These are phyloP conservation scores for Suillia variegata DNA, from an alignment of 2,888 invertebrate species.

Conservation along the genomic window DNA sequence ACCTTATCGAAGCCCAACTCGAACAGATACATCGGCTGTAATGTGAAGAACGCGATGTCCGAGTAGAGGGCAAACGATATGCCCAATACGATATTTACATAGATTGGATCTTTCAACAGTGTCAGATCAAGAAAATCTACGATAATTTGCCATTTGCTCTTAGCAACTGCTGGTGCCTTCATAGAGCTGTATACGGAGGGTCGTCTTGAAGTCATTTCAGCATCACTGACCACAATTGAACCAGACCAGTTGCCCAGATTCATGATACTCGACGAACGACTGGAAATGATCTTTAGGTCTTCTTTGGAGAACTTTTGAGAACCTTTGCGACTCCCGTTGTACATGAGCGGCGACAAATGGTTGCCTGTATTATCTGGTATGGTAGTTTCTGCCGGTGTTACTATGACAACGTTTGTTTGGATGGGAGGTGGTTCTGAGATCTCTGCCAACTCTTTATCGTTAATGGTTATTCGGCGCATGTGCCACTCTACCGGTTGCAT, in stretches of 20 bases:
- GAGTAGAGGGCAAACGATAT: conserved; percentile 72
- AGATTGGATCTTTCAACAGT: conserved; percentile 68
- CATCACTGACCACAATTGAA: conserved; percentile 51
- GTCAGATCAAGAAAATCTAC: conserved; percentile 69
- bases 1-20: conserved; percentile 55
- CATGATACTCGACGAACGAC: conserved; percentile 54
- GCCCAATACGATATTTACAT: conserved; percentile 73
- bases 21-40: conserved; percentile 67
- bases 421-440: conserved; percentile 7
- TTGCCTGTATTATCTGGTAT: not conserved
- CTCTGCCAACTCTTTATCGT: conserved; percentile 44
- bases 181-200: conserved; percentile 26
- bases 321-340: conserved; percentile 15
- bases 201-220: conserved; percentile 45
- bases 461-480: conserved; percentile 61
- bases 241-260: conserved; percentile 61
- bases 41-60: conserved; percentile 72
- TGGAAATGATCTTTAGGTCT: conserved; percentile 34
- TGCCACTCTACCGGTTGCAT: conserved; percentile 81
- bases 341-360: conserved; percentile 26
- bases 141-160: conserved; percentile 62
- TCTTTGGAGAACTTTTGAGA: conserved; percentile 38
- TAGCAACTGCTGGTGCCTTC: conserved; percentile 6
- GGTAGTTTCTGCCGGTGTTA: not conserved
- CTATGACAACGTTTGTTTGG: not conserved